Evolutionary conservation across 1,140 invertebrate genomes (phyloP), one percentile per base, ranked within the genome.

Genomic region (Stenopsyche tienmushanensis): DNA sequence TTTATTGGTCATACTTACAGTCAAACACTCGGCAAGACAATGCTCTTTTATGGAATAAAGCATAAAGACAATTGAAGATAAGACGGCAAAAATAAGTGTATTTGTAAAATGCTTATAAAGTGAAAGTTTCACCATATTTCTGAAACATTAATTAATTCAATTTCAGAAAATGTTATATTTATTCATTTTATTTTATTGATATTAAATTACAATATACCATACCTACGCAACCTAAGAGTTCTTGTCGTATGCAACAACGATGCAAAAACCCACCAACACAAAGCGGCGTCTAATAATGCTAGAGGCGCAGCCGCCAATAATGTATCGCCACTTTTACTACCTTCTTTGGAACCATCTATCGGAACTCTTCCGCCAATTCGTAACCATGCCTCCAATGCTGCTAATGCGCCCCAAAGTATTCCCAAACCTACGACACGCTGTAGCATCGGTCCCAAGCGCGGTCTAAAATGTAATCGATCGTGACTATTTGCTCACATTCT

Each of bases 41-140:
- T 92, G 90, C 62, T 87, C 85, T 79, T 88, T 90, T 66, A 97
- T 86, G 1, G 91, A 92, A 86, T 95, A 97, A 18, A 96, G 76
- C 92, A 97, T 96, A 77, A 94, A 97, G 52, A 91, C 83, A 49
- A 96, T 84, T 1, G 93, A 96, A 15, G 92, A 88, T 68, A 95
- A 77, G 39, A 96, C 91, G 57, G 92, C 88, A 78, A 96, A 94
- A 72, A 93, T 90, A 60, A 97, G 82, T 10, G 92, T 93, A 79
- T 96, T 96, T 26, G 93, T 96, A 77, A 97, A 97, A 79, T 97
- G 92, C 70, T 88, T 84, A 79, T 97, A 97, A 39, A 97, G 77
- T 13, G 88, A 84, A n/a, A 97, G 78, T 80, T 97, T 97, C 59
- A 96, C 90, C 73, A 92, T 81, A 78, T 94, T 93, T 74, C 87